Conservation (phyloP, 2,113 vertebrate species). For the Phaethon lepturus region DNA sequence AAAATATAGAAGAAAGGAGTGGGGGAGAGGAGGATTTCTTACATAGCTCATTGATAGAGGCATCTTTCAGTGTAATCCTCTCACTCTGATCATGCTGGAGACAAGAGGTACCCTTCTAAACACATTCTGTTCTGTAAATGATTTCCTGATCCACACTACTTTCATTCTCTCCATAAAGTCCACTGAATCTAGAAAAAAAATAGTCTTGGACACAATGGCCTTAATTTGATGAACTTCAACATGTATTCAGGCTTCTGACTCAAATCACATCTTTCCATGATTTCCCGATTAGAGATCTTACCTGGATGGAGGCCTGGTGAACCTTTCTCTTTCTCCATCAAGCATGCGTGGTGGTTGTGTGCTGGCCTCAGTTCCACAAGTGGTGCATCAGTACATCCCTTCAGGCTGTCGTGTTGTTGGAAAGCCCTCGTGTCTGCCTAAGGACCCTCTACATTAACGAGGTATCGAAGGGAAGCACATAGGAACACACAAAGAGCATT, state of each 20-base stretch:
- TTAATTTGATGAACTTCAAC: neutral
- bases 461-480: rapidly evolving
- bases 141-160: neutral
- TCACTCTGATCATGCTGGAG: neutral
- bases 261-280: neutral
- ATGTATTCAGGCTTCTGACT: neutral
- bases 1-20: neutral
- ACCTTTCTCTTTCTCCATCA: neutral
- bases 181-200: neutral
- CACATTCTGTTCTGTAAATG: neutral
- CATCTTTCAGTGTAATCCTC: neutral
- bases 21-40: neutral
- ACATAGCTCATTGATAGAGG: neutral
- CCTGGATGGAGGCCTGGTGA: neutral
- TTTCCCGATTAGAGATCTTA: neutral
- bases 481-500: neutral
- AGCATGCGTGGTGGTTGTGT: rapidly evolving
- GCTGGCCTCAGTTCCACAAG: neutral
- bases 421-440: neutral
- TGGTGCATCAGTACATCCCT: rapidly evolving
- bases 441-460: neutral
- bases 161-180: neutral
- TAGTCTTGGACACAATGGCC: neutral
- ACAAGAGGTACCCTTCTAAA: neutral
- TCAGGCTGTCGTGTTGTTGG: neutral